These are phyloP conservation scores for Pinctada fucata DNA, from an alignment of 2,888 invertebrate species.

Conservation along the genomic window DNA sequence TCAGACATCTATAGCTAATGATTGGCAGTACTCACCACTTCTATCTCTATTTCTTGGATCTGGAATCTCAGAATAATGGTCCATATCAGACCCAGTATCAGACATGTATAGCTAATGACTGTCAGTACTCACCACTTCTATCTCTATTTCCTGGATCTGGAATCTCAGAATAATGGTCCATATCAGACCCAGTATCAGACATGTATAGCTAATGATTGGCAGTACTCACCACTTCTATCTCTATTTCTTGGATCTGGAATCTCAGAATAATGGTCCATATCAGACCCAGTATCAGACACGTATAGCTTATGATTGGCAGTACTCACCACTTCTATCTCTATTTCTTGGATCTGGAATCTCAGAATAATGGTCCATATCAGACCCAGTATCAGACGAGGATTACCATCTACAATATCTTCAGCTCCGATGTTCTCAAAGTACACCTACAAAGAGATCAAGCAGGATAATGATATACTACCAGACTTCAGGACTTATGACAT, in stretches of 20 bases:
- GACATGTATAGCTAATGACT: constrained; percentile 83
- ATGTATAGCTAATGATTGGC: constrained; percentile 81
- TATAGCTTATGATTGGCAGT: constrained; percentile 78
- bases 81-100: constrained; percentile 99
- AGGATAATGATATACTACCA: not conserved
- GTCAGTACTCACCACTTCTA: constrained; percentile 78
- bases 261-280: constrained; percentile 99
- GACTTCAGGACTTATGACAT: not conserved
- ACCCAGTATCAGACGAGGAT: constrained; percentile 96
- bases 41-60: constrained; percentile 82
- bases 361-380: constrained; percentile 99
- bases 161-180: constrained; percentile 99
- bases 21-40: constrained; percentile 79
- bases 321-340: constrained; percentile 79
- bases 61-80: constrained; percentile 99
- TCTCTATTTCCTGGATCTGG: constrained; percentile 86
- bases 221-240: constrained; percentile 78
- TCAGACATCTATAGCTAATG: no score
- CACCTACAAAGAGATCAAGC: constrained; percentile 81
- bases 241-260: constrained; percentile 90
- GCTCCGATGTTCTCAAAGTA: constrained; percentile 98
- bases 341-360: constrained; percentile 93
- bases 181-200: constrained; percentile 96
- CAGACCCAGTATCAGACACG: constrained; percentile 95
- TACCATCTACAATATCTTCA: constrained; percentile 99